Base-by-base conservation (phyloP, 2,888 invertebrate genomes). In the Dimorphilus gyrociliatus region DNA sequence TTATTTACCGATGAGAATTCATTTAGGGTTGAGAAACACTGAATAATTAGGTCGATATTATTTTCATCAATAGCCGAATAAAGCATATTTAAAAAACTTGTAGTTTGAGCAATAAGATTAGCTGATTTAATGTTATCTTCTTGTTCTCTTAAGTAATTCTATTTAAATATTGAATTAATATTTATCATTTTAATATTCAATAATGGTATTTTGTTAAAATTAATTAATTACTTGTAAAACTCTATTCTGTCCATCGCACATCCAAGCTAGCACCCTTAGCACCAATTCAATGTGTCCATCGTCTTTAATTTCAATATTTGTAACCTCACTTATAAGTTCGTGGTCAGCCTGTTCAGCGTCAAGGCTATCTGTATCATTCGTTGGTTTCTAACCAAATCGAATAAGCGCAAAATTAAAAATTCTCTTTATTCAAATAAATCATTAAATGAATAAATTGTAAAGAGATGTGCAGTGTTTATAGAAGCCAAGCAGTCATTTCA, bases 91-190 rank as follows among this genome's bases (percentile, higher is more conserved):
- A 62, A 46, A 40, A 63, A 61, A 33, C 56, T 47, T 3, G 56
- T 52, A 25, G 60, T 55, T 38, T 63, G 61, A 7, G 55, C 59
- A 15, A 62, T 55, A 33, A 62, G 51, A 47, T 62, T 60, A 37
- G 63, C 57, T 1, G 60, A 58, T 41, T 63, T 63, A 28, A 62
- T 54, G 44, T 63, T 63, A 46, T 60, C 59, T 3, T 56, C 55
- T 38, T 62, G 62, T 34, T 61, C 62, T 25, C 62, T 40, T 17
- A 62, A 49, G 40, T 63, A 62, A 37, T 62, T 53, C 58, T 61
- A 38, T 2, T 35, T 6, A 28, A 23, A 21, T 21, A 28, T n/a
- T n/a, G n/a, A n/a, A n/a, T n/a, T 28, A 19, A 18, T 7, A 28
- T n/a, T n/a, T n/a, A n/a, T n/a, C n/a, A n/a, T n/a, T n/a, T n/a